Conservation (phyloP, 2,797 vertebrate species). For the Meda fulgida region DNA sequence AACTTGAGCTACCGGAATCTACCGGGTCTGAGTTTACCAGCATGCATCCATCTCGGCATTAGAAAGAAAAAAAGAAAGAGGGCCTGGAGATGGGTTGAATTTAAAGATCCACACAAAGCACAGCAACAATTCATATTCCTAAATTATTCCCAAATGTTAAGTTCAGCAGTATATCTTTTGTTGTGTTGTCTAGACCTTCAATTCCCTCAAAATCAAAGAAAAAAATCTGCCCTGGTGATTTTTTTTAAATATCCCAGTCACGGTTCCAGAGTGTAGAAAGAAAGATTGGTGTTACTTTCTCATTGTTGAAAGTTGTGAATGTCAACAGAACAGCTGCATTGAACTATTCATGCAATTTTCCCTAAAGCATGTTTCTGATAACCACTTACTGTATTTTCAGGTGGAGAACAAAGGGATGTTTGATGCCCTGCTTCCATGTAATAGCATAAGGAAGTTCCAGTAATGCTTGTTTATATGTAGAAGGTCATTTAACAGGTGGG, state of each 20-base stretch:
- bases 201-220: slow-evolving; percentile 6
- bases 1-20: slow-evolving; percentile 7
- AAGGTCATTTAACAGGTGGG: not conserved
- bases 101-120: not conserved
- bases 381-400: not conserved
- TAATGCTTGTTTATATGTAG: not conserved
- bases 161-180: not conserved
- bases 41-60: slow-evolving; percentile 37
- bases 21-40: slow-evolving; percentile 34
- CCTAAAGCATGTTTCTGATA: not conserved
- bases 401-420: not conserved
- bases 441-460: not conserved
- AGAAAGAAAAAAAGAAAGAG: slow-evolving; percentile 14
- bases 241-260: not conserved
- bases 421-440: not conserved
- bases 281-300: not conserved
- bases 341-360: not conserved
- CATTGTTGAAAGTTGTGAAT: not conserved
- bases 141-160: not conserved
- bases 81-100: slow-evolving; percentile 28
- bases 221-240: not conserved
- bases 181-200: not conserved
- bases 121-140: not conserved
- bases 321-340: slow-evolving; percentile 13
- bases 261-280: not conserved